Conservation (phyloP, 2,888 invertebrate genomes). For the Synergus japonicus region DNA sequence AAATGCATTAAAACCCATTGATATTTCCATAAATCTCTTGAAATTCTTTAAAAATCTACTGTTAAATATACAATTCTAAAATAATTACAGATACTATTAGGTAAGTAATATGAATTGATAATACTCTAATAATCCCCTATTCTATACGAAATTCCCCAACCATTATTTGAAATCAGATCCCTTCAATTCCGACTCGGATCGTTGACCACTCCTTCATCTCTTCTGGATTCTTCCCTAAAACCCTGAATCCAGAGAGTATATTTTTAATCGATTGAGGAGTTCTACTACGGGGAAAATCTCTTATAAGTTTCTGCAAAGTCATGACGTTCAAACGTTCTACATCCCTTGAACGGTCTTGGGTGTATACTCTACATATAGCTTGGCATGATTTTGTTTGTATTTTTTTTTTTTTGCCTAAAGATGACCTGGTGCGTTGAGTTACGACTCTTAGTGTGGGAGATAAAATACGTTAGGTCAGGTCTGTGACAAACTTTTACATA, state of each 20-base stretch:
- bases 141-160: not conserved
- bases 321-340: constrained; percentile 21
- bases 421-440: constrained; percentile 13
- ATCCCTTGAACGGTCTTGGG: not conserved
- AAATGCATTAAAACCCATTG: too few species aligned
- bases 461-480: not conserved
- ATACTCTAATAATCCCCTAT: too few species aligned
- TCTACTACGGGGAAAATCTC: constrained; percentile 22
- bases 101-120: too few species aligned
- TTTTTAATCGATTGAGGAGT: constrained; percentile 22
- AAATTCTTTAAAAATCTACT: too few species aligned
- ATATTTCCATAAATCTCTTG: too few species aligned
- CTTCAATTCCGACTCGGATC: not conserved
- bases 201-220: constrained; percentile 20
- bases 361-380: not conserved
- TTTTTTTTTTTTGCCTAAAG: not conserved
- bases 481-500: not conserved
- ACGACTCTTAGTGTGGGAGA: not conserved
- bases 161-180: not conserved
- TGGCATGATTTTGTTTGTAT: constrained; percentile 31
- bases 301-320: constrained; percentile 21
- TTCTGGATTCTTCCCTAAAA: not conserved
- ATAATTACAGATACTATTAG: too few species aligned
- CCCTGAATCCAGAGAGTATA: not conserved
- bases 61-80: too few species aligned